Evolutionary conservation across 2,797 vertebrate species (phyloP).

Genomic region (Avahi laniger): DNA sequence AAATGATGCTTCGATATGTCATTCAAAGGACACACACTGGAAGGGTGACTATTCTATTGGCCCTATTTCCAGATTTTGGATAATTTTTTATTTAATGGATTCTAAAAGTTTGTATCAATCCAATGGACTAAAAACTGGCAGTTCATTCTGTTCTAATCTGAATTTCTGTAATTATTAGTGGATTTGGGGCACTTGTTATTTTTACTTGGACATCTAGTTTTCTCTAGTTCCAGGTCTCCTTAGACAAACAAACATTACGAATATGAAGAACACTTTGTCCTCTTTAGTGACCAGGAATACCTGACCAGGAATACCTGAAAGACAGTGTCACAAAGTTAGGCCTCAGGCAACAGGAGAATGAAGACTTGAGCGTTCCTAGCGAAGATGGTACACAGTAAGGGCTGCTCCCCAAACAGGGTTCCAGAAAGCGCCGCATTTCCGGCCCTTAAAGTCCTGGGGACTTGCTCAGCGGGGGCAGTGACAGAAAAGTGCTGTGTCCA

Average conservation of each 20-base stretch:
- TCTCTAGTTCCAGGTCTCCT: background rate
- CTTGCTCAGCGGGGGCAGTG: background rate
- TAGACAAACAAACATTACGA: background rate
- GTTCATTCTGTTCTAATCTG: background rate
- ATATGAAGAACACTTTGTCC: background rate
- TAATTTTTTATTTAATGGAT: background rate
- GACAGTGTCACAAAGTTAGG: background rate
- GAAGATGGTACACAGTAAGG: background rate
- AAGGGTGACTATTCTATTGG: background rate
- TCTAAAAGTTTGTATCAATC: background rate
- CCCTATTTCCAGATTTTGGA: background rate
- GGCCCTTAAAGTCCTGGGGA: background rate
- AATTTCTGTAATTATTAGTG: background rate
- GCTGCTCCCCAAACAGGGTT: background rate
- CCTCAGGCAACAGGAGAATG: background rate
- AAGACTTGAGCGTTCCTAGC: background rate
- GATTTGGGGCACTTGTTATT: background rate
- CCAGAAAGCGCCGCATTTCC: background rate
- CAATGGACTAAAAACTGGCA: background rate
- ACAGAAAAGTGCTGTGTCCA: background rate
- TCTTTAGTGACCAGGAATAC: background rate
- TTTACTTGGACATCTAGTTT: background rate
- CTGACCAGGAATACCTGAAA: background rate
- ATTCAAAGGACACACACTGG: background rate
- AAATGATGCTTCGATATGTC: background rate